Percentiles rank a stretch among this genome's conserved stretches.
Evolutionary conservation across 2,888 invertebrate genomes (phyloP).

Genomic region (Fissipunctia ypsillon): DNA sequence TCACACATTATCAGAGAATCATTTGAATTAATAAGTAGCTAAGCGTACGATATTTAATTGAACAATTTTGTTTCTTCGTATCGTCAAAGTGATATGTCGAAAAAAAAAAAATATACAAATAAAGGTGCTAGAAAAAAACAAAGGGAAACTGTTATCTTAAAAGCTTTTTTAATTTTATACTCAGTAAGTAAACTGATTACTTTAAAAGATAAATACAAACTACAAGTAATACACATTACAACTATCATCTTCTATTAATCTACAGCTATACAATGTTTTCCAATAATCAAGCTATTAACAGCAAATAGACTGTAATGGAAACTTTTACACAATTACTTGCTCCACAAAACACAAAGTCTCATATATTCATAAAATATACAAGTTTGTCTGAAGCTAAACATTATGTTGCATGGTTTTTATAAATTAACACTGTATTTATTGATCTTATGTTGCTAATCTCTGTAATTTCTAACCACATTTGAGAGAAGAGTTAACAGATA

Average conservation of each 20-base stretch:
- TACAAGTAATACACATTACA: conserved; percentile 16
- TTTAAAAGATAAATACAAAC: conserved; percentile 22
- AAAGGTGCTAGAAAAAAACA: neutral
- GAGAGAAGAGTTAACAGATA: neutral
- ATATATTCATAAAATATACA: conserved; percentile 64
- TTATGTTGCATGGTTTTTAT: neutral
- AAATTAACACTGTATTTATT: neutral
- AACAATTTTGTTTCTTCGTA: neutral
- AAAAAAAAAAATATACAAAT: neutral
- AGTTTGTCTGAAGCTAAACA: conserved; percentile 40
- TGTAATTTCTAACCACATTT: neutral
- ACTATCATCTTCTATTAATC: neutral
- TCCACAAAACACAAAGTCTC: conserved; percentile 51
- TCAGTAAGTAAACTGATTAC: conserved; percentile 4
- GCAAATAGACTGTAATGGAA: conserved; percentile 34
- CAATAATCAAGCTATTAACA: conserved; percentile 40
- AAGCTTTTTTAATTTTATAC: conserved; percentile 16
- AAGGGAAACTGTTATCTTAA: conserved; percentile 17
- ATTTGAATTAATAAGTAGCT: neutral
- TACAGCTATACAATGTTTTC: conserved; percentile 12
- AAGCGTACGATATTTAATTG: conserved; percentile 1
- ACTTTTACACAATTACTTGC: conserved; percentile 7
- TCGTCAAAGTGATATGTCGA: neutral
- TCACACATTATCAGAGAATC: conserved; percentile 39
- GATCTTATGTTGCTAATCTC: neutral